Conservation (phyloP, 2,113 vertebrate genomes). For the Calyptommatus sinebrachiatus region DNA sequence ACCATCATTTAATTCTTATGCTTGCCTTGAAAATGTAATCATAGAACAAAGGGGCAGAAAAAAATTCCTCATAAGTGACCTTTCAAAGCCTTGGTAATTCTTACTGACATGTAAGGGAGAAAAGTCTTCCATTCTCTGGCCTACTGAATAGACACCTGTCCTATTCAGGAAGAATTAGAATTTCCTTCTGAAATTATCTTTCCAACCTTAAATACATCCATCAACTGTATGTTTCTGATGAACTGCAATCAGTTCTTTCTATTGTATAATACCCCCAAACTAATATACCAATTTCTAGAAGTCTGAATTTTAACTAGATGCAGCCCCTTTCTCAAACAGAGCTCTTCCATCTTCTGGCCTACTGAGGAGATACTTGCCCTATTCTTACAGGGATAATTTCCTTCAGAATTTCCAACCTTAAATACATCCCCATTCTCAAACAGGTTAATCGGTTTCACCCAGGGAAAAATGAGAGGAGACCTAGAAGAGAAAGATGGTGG, state of each 20-base stretch:
- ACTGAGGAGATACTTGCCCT: neutral
- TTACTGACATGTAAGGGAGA: neutral
- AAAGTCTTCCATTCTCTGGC: neutral
- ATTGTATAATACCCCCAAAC: too few relatives aligned
- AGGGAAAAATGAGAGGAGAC: neutral
- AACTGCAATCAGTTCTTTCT: neutral
- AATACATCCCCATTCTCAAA: neutral
- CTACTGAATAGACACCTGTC: neutral
- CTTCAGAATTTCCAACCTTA: neutral
- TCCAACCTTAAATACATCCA: neutral
- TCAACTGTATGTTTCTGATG: neutral
- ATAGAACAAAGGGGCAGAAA: neutral
- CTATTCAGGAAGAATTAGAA: neutral
- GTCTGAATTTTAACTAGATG: neutral
- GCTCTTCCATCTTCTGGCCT: neutral
- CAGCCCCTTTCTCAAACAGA: neutral
- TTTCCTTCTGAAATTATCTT: neutral
- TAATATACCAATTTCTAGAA: neutral
- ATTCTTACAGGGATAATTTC: neutral
- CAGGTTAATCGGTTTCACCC: neutral
- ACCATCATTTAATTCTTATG: neutral
- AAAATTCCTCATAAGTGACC: neutral
- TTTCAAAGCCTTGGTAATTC: too few relatives aligned
- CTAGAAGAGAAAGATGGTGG: neutral
- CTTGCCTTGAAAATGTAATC: neutral